phyloP scores from a whole-genome alignment of 2,888 invertebrate genomes.

The Dorcus hopei region DNA sequence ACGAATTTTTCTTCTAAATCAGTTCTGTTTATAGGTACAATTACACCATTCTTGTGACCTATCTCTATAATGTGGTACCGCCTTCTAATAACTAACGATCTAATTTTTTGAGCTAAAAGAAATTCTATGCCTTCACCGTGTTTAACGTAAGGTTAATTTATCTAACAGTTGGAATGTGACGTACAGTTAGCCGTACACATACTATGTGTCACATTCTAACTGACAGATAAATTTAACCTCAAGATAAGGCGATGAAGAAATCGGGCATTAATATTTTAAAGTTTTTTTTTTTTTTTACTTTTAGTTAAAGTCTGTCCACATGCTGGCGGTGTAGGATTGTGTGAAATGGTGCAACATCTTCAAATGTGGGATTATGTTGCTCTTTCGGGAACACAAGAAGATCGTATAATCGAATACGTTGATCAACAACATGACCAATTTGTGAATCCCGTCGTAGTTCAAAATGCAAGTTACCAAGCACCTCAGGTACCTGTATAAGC shows the following conservation, averaged over 20 bases:
- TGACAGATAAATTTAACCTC: no score
- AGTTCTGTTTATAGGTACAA: no score
- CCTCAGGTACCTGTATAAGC: slow-evolving; percentile 59
- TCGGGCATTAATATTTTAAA: background rate
- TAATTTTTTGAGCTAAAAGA: background rate
- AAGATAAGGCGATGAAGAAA: background rate
- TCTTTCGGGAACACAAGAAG: slow-evolving; percentile 67
- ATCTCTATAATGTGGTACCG: no score
- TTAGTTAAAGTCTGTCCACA: slow-evolving; percentile 90
- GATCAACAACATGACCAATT: slow-evolving; percentile 92
- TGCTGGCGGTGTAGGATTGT: slow-evolving; percentile 91
- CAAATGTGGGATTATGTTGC: slow-evolving; percentile 84
- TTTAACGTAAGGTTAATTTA: no score
- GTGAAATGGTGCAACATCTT: slow-evolving; percentile 91
- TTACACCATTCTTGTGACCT: no score
- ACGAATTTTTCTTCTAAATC: no score
- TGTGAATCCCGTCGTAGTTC: slow-evolving; percentile 65
- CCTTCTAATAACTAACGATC: no score
- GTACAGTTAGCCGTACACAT: no score
- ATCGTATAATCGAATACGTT: slow-evolving; percentile 78
- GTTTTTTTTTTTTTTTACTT: slow-evolving; percentile 24
- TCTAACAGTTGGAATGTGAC: no score
- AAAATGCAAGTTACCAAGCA: slow-evolving; percentile 69
- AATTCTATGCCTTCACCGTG: background rate
- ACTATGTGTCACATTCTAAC: no score